Base-by-base conservation (phyloP, 2,888 invertebrate genomes). In the Agapetus fuscipes region DNA sequence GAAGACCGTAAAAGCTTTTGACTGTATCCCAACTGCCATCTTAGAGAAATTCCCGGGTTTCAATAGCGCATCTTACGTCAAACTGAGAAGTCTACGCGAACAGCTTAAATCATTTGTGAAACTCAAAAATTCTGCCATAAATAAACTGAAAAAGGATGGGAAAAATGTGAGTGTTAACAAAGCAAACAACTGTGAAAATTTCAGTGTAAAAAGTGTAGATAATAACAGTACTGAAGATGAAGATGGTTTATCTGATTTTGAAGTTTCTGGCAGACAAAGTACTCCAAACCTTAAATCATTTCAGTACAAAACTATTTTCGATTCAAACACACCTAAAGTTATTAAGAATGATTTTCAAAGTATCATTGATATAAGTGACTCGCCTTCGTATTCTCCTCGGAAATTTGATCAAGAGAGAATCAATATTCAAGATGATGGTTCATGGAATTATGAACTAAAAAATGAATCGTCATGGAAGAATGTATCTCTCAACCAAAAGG, bases 31-130 rank as follows among this genome's bases (percentile, higher is more conserved):
- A 2, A 59, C 72, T 10, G 62, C 69, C 45, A 68, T 77, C 27
- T 72, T 78, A 46, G 66, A 71, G 49, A 66, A 71, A 46, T 72
- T 80, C 36, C 75, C 75, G 2, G 74, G 76, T 1, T 80, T 78
- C 53, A 69, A 78, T 49, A 56, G 58, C 13, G 63, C 60, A 28
- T 66, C 67, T 5, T 80, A 73, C 52, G 57, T 65, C 1, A 72
- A 71, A 54, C 57, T 80, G 5, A 76, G 75, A 59, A 60, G 64
- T 25, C 56, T 77, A 30, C 66, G 74, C 41, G 68, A 69, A 48
- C 77, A 76, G 53, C 60, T 80, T 3, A 78, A 74, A 56, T 65
- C 69, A 27, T 68, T 69, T 49, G 62, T 66, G 11, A 67, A 67
- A 50, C 51, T 67, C 6, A 59, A 67, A 29, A 42, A 41, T 27